phyloP scores from a whole-genome alignment of 2,888 invertebrate species.

The Candidula unifasciata region DNA sequence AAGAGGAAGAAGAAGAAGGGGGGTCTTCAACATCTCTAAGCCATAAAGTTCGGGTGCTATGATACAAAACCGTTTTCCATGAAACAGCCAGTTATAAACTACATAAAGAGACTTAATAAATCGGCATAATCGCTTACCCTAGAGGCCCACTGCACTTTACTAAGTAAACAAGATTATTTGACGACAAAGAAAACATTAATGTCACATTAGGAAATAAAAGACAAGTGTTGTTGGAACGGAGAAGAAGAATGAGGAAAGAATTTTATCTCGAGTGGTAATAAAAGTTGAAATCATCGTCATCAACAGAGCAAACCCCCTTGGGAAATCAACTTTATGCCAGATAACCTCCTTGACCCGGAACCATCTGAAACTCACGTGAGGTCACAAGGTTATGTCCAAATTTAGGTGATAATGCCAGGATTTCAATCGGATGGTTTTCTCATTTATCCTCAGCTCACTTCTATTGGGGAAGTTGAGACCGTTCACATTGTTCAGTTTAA shows the following conservation, averaged over 20 bases:
- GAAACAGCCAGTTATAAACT: too few relatives aligned
- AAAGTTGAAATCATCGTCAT: conserved; percentile 19
- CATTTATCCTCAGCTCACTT: background rate
- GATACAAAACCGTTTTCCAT: too few relatives aligned
- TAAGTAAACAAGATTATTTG: too few relatives aligned
- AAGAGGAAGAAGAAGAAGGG: background rate
- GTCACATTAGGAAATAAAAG: too few relatives aligned
- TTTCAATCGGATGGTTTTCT: background rate
- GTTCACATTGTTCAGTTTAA: too few relatives aligned
- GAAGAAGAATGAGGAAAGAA: background rate
- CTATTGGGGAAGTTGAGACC: too few relatives aligned
- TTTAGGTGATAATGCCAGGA: conserved; percentile 7
- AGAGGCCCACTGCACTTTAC: too few relatives aligned
- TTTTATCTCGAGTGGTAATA: background rate
- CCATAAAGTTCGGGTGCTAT: too few relatives aligned
- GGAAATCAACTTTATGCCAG: conserved; percentile 28
- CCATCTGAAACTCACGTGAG: background rate
- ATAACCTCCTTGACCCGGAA: background rate
- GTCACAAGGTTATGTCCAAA: conserved; percentile 26
- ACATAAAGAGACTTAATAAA: too few relatives aligned
- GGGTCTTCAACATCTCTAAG: too few relatives aligned
- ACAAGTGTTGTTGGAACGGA: background rate
- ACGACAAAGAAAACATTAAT: too few relatives aligned
- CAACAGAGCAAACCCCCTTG: conserved; percentile 3
- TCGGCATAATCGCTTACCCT: too few relatives aligned